Evolutionary conservation across 2,888 invertebrate species (phyloP), one percentile per base, ranked within the genome.

Genomic region (Philopedon plagiatum): DNA sequence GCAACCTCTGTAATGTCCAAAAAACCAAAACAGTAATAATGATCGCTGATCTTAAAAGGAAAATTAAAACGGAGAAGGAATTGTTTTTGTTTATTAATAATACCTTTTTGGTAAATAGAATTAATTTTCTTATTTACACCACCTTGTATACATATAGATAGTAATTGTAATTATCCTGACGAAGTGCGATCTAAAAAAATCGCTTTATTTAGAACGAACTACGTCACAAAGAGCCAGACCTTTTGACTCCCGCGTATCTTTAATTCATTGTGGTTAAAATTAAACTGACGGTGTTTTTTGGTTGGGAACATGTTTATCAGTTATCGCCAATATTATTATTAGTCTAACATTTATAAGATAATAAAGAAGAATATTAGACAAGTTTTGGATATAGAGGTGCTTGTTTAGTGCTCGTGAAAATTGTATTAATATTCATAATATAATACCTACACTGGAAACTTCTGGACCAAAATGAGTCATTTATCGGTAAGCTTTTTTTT

Each of bases 151-250:
- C 2, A 13, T 39, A 2, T 29, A 29, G 29, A 29, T n/a, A n/a
- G n/a, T n/a, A n/a, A n/a, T n/a, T n/a, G n/a, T n/a, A n/a, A n/a
- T n/a, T n/a, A n/a, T n/a, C n/a, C n/a, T n/a, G n/a, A n/a, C n/a
- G 2, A 3, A 5, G 11, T 23, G 51, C 7, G 9, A 51, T 51
- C 7, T 13, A 29, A 29, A 51, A 29, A 15, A 51, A 29, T 29
- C 8, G 51, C 26, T 29, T 29, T 29, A 29, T 51, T 51, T 51
- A 13, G 13, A 13, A 29, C 2, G 15, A 13, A 5, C 23, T 13
- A 51, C 51, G 51, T 51, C 51, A 51, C 51, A 51, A 51, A 29
- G 51, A 21, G 13, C 51, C 15, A 29, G 51, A 51, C 51, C 51
- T 29, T 15, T 51, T 51, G 51, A 51, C 51, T 51, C 49, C 49